A percentile compares a stretch with the other conserved stretches of the same genome.
Conservation (phyloP, 2,888 invertebrate species). For the Hoplodrina blanda region DNA sequence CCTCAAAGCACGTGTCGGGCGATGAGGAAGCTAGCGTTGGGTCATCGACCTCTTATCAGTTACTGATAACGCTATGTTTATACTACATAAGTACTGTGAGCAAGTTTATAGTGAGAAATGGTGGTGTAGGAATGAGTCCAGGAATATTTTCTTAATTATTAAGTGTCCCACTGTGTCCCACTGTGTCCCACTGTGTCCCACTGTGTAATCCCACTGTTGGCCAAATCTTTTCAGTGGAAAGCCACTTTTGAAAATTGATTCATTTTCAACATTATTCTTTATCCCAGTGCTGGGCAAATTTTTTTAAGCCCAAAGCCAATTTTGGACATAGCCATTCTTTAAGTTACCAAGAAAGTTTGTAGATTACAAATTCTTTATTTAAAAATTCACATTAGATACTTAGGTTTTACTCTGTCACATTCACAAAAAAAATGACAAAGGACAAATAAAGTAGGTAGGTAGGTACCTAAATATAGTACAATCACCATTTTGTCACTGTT, state of each 20-base stretch:
- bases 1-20: slow-evolving; percentile 71
- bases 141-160: neutral
- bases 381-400: too few species aligned
- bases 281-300: neutral
- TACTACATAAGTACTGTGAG: slow-evolving; percentile 56
- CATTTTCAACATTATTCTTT: neutral
- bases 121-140: slow-evolving; percentile 11
- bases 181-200: too few species aligned
- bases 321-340: slow-evolving; percentile 1
- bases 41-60: slow-evolving; percentile 80
- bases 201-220: slow-evolving; percentile 16
- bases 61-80: slow-evolving; percentile 79
- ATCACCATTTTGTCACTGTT: too few species aligned
- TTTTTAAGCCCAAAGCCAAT: neutral
- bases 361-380: too few species aligned
- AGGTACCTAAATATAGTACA: too few species aligned
- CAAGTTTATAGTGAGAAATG: slow-evolving; percentile 37
- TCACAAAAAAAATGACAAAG: too few species aligned
- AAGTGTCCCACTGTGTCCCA: too few species aligned
- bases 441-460: too few species aligned
- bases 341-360: neutral
- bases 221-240: neutral
- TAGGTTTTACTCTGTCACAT: too few species aligned
- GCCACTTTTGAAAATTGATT: neutral
- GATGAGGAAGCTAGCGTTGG: slow-evolving; percentile 74